A percentile compares a stretch with the other conserved stretches of the same genome.
Evolutionary conservation across 2,888 invertebrate species (phyloP).

Genomic region (Acronicta leporina): DNA sequence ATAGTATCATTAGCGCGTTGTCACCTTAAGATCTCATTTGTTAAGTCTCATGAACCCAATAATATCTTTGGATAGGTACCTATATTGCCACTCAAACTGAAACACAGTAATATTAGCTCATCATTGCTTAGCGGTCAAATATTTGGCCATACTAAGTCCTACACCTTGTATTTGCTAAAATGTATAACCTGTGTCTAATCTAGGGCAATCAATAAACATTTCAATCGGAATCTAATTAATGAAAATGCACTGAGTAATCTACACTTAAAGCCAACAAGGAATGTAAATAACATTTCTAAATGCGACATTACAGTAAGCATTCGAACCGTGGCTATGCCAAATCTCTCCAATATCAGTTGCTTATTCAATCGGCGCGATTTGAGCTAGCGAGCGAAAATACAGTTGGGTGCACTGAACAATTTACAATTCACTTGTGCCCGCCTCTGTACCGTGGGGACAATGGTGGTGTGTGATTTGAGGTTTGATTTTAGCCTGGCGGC

Average conservation of each 20-base stretch:
- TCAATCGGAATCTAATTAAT: slow-evolving; percentile 5
- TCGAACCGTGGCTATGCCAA: slow-evolving; percentile 58
- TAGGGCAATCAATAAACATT: slow-evolving; percentile 5
- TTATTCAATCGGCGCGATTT: slow-evolving; percentile 81
- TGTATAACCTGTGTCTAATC: slow-evolving; percentile 2
- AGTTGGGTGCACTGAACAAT: slow-evolving; percentile 75
- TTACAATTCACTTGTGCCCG: slow-evolving; percentile 77
- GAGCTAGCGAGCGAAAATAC: slow-evolving; percentile 73
- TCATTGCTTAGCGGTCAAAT: too few relatives aligned
- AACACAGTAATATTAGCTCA: too few relatives aligned
- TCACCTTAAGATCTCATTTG: too few relatives aligned
- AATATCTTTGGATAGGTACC: too few relatives aligned
- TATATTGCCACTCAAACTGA: too few relatives aligned
- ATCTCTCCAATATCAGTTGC: slow-evolving; percentile 78
- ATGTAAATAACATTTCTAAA: slow-evolving; percentile 51
- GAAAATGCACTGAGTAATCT: slow-evolving; percentile 18
- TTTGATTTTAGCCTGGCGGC: slow-evolving; percentile 59
- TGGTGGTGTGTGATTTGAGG: slow-evolving; percentile 65
- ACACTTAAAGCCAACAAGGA: slow-evolving; percentile 44
- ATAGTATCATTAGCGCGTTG: too few relatives aligned
- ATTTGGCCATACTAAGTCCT: too few relatives aligned
- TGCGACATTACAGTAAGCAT: slow-evolving; percentile 51
- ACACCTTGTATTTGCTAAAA: too few relatives aligned
- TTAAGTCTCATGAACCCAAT: too few relatives aligned
- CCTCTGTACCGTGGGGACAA: slow-evolving; percentile 57